These are phyloP conservation scores for Halcyon leucocephala DNA, from an alignment of 2,797 vertebrate genomes.

Conservation along the genomic window DNA sequence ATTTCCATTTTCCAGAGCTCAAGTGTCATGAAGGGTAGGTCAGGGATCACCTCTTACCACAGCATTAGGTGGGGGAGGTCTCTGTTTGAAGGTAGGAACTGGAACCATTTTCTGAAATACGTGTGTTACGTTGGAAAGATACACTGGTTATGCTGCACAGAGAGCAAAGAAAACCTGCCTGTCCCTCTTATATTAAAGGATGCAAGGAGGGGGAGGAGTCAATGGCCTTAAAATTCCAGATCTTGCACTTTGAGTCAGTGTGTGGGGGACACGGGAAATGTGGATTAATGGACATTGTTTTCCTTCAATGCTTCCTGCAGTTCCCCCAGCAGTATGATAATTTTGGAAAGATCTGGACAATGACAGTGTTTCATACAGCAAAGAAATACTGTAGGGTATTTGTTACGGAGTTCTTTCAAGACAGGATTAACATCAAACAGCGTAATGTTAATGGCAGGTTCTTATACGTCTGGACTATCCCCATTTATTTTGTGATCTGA, in stretches of 20 bases:
- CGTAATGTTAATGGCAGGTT: not conserved
- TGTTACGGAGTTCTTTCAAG: not conserved
- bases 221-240: not conserved
- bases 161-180: not conserved
- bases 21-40: not conserved
- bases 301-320: not conserved
- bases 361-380: not conserved
- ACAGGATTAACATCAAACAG: not conserved
- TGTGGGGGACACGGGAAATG: not conserved
- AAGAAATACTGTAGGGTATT: not conserved
- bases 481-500: not conserved
- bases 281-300: not conserved
- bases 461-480: not conserved
- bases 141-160: rapidly evolving
- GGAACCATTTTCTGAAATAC: not conserved
- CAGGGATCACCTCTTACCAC: not conserved
- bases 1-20: not conserved
- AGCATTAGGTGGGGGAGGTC: not conserved
- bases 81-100: not conserved
- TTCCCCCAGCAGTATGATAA: not conserved
- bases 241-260: not conserved
- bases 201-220: not conserved
- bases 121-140: not conserved
- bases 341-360: not conserved
- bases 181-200: not conserved